Evolutionary conservation across 2,797 vertebrate species (phyloP).

Genomic region (Selene dorsalis): DNA sequence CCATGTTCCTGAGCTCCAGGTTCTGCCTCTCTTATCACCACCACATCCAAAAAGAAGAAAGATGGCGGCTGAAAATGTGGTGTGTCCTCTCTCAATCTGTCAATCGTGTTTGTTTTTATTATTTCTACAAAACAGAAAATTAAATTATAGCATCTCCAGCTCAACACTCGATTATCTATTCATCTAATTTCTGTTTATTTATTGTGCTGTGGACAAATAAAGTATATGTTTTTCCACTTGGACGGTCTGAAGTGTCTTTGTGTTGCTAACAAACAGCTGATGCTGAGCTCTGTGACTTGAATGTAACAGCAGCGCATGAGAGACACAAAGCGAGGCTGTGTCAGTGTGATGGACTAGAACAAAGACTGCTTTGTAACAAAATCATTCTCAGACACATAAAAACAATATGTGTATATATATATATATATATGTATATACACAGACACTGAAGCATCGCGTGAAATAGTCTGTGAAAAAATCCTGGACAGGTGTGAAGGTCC

Average conservation of each 20-base stretch:
- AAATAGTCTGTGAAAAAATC: not conserved
- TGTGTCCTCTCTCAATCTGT: not conserved
- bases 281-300: not conserved
- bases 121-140: not conserved
- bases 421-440: not conserved
- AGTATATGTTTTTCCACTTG: not conserved
- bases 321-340: not conserved
- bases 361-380: constrained; percentile 19
- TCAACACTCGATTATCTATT: not conserved
- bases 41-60: not conserved
- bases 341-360: not conserved
- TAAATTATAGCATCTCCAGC: too few relatives aligned
- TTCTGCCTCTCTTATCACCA: not conserved
- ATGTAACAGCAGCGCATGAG: not conserved
- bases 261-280: not conserved
- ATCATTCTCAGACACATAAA: constrained; percentile 9
- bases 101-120: not conserved
- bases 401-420: constrained; percentile 18
- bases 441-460: constrained; percentile 30
- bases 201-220: not conserved
- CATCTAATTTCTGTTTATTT: not conserved
- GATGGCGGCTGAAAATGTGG: not conserved
- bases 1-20: not conserved
- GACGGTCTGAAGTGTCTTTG: not conserved
- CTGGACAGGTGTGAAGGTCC: not conserved